phyloP scores from a whole-genome alignment of 2,888 invertebrate species.

The Archips crataeganus region DNA sequence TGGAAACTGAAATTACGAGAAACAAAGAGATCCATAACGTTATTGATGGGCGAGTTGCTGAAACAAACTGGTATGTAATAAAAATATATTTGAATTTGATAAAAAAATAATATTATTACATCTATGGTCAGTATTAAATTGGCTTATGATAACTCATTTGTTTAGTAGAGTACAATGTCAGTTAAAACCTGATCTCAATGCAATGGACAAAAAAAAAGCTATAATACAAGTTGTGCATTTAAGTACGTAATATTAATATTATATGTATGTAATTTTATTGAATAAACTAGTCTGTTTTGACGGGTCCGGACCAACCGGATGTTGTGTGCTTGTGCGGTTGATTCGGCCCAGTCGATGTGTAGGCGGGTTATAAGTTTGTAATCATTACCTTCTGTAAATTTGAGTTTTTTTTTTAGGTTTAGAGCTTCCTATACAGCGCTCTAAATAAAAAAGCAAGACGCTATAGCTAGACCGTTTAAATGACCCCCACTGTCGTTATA shows the following conservation, averaged over 20 bases:
- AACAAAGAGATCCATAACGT: too few species aligned
- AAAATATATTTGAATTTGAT: background rate
- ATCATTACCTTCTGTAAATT: background rate
- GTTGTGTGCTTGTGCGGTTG: background rate
- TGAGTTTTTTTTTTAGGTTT: too few species aligned
- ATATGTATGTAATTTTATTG: constrained; percentile 25
- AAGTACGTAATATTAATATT: constrained; percentile 26
- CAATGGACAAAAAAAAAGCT: constrained; percentile 59
- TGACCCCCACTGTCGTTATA: too few species aligned
- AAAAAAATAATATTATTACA: background rate
- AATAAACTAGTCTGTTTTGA: constrained; percentile 32
- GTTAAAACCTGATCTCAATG: constrained; percentile 64
- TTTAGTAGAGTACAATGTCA: constrained; percentile 44
- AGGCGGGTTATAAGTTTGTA: constrained; percentile 26
- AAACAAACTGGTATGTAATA: background rate
- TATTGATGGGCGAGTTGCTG: background rate
- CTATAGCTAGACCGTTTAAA: too few species aligned
- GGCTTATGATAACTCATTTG: background rate
- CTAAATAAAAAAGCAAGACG: too few species aligned
- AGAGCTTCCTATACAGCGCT: too few species aligned
- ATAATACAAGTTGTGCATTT: constrained; percentile 42
- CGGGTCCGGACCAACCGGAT: constrained; percentile 21
- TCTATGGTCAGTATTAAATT: background rate
- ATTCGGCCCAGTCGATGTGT: constrained; percentile 26
- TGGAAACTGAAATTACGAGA: too few species aligned